These are phyloP conservation scores for Fregetta grallaria DNA, from an alignment of 2,113 vertebrate genomes.

Conservation along the genomic window DNA sequence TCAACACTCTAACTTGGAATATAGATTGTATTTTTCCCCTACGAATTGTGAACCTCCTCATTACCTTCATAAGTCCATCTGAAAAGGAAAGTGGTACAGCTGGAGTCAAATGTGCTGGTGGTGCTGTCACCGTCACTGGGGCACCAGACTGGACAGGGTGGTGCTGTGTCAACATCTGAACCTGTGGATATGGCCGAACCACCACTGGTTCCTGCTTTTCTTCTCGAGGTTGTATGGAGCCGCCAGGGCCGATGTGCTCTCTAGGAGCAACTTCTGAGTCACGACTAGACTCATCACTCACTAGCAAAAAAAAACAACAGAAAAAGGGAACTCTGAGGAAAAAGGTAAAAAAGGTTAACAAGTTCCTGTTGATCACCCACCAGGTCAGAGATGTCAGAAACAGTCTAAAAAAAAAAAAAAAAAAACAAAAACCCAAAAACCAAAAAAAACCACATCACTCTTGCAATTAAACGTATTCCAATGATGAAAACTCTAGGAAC, in stretches of 20 bases:
- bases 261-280: constrained; percentile 84
- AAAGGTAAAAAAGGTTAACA: neutral
- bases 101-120: constrained; percentile 86
- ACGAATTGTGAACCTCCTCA: neutral
- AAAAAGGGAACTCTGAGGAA: neutral
- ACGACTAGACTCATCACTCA: constrained; percentile 78
- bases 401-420: too few species aligned
- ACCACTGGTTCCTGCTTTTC: constrained; percentile 97
- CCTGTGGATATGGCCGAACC: constrained; percentile 93
- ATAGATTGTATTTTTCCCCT: too few species aligned
- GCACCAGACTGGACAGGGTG: constrained; percentile 84
- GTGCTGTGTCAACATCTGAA: constrained; percentile 84
- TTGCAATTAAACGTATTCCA: neutral
- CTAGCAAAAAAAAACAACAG: constrained; percentile 4
- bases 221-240: constrained; percentile 83
- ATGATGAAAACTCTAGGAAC: neutral
- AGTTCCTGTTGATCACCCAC: rapidly evolving
- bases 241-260: constrained; percentile 76
- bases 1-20: rapidly evolving
- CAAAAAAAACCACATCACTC: too few species aligned
- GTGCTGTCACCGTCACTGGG: constrained; percentile 83
- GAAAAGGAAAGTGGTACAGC: constrained; percentile 87
- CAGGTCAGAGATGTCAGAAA: neutral
- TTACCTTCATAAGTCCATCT: constrained; percentile 95
- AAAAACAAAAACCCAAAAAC: too few species aligned